Evolutionary conservation across 2,888 invertebrate genomes (phyloP).

Genomic region (Hedychridium roseum): DNA sequence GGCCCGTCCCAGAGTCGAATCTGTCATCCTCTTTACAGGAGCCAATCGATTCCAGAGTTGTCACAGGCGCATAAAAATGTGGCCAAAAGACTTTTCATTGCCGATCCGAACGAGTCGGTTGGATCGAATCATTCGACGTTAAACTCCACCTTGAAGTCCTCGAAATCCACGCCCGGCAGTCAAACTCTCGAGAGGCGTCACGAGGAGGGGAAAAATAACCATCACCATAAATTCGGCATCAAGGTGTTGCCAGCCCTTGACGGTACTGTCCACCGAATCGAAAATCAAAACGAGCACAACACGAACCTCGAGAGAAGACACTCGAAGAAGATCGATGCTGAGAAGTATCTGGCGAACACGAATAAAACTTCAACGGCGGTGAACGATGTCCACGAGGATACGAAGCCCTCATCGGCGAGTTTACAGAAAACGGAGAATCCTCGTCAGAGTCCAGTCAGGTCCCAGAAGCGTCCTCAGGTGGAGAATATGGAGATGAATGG

Average conservation of each 20-base stretch:
- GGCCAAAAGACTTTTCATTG: slow-evolving; percentile 60
- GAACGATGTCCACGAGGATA: slow-evolving; percentile 21
- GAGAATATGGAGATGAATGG: slow-evolving; percentile 29
- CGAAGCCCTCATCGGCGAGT: slow-evolving; percentile 15
- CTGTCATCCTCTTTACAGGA: slow-evolving; percentile 79
- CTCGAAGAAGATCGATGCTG: slow-evolving; percentile 49
- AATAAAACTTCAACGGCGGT: slow-evolving; percentile 18
- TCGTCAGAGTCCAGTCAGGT: no score
- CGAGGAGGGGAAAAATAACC: slow-evolving; percentile 65
- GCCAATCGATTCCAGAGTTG: slow-evolving; percentile 82
- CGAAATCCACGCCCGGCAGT: slow-evolving; percentile 50
- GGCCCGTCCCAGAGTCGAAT: slow-evolving; percentile 65
- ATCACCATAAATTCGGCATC: slow-evolving; percentile 71
- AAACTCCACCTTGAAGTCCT: slow-evolving; percentile 55
- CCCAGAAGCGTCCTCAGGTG: no score
- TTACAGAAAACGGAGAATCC: no score
- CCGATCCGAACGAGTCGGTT: slow-evolving; percentile 61
- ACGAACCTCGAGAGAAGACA: slow-evolving; percentile 59
- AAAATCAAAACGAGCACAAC: slow-evolving; percentile 61
- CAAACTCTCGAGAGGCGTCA: slow-evolving; percentile 55
- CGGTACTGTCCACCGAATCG: slow-evolving; percentile 57
- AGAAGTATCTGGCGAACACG: slow-evolving; percentile 26
- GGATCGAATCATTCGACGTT: slow-evolving; percentile 64
- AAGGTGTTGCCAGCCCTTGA: slow-evolving; percentile 67
- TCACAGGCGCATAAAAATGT: slow-evolving; percentile 66